These are phyloP conservation scores for Eupleurogrammus muticus DNA, from an alignment of 2,797 vertebrate species.

Conservation along the genomic window DNA sequence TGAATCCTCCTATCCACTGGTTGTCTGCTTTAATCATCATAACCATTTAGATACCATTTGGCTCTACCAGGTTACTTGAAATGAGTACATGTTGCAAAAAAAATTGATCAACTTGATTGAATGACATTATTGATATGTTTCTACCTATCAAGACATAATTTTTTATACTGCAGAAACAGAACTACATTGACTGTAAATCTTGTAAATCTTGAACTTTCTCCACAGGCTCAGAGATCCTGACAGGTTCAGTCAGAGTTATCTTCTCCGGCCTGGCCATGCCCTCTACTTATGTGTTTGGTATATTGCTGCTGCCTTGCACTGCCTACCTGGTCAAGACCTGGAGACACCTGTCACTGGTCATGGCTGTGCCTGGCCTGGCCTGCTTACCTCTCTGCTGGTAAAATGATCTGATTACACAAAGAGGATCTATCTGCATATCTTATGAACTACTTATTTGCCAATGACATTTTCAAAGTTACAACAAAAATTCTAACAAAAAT, in stretches of 20 bases:
- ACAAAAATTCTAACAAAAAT: too few relatives aligned
- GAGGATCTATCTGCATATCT: not conserved
- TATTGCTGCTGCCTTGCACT: constrained; percentile 44
- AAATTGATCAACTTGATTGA: too few relatives aligned
- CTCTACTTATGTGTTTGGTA: not conserved
- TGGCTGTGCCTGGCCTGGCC: constrained; percentile 59
- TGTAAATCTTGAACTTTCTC: constrained; percentile 1
- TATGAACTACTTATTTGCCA: not conserved
- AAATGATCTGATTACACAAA: constrained; percentile 15
- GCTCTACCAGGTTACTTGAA: too few relatives aligned
- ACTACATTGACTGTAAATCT: not conserved
- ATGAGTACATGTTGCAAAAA: too few relatives aligned
- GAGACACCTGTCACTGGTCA: constrained; percentile 56
- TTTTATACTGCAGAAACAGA: not conserved
- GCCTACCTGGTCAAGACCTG: constrained; percentile 60
- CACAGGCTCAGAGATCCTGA: constrained; percentile 69
- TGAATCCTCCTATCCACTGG: not conserved
- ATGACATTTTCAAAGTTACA: not conserved
- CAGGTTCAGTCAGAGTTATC: constrained; percentile 37
- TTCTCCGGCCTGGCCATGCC: constrained; percentile 50
- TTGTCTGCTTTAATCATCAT: not conserved
- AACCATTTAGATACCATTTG: not conserved
- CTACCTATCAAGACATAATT: not conserved
- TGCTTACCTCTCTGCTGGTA: constrained; percentile 71
- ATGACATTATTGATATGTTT: not conserved